Conservation (phyloP, 2,797 vertebrate species). For the Octomys mimax region DNA sequence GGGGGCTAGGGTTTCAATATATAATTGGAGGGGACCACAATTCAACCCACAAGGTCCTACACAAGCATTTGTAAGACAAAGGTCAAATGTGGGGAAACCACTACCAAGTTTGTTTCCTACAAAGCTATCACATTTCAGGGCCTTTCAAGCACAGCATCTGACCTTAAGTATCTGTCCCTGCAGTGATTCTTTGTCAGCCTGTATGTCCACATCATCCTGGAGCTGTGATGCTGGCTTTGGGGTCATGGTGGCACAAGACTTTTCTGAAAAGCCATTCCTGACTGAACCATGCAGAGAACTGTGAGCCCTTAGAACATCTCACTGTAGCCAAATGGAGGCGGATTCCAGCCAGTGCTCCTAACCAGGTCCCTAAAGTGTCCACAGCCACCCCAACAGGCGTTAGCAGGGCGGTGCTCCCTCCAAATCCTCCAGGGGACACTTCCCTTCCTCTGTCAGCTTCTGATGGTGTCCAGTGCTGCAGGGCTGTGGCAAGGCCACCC, state of each 20-base stretch:
- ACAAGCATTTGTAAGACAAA: neutral
- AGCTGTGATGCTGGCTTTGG: fast-evolving
- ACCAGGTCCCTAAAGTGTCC: too few species aligned
- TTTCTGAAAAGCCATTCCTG: neutral
- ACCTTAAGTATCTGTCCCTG: neutral
- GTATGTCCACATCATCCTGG: fast-evolving
- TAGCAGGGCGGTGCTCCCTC: neutral
- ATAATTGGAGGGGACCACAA: neutral
- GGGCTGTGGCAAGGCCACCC: neutral
- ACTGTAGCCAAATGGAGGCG: neutral
- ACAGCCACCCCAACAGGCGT: neutral
- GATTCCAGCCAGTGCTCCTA: neutral
- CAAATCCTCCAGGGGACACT: neutral
- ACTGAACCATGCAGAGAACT: neutral
- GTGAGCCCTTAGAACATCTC: neutral
- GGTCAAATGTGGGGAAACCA: neutral
- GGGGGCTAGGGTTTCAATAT: neutral
- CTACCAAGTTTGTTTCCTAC: neutral
- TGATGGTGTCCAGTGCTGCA: too few species aligned
- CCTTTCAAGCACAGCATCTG: neutral
- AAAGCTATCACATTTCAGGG: neutral
- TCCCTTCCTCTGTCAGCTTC: neutral
- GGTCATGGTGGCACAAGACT: neutral
- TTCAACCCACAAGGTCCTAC: neutral
- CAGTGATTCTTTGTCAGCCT: neutral